Evolutionary conservation across 2,888 invertebrate genomes (phyloP).

Genomic region (Meteorus cinctellus): DNA sequence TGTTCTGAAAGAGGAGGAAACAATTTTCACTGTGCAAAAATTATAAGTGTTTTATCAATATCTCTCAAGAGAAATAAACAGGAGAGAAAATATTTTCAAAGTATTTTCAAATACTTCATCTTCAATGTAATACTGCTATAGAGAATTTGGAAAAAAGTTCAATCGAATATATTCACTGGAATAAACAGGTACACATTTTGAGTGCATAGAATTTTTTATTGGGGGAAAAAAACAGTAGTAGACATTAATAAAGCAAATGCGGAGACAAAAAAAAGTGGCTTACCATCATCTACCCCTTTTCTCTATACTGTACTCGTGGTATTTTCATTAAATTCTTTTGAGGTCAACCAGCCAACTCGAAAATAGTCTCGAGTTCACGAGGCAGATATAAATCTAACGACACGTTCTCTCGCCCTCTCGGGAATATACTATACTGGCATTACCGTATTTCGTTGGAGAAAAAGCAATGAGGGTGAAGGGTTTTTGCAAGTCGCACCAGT

Average conservation of each 20-base stretch:
- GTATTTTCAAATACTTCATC: too few relatives aligned
- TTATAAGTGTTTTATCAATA: too few relatives aligned
- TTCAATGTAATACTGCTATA: too few relatives aligned
- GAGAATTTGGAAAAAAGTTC: too few relatives aligned
- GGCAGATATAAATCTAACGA: constrained; percentile 66
- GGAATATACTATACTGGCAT: constrained; percentile 24
- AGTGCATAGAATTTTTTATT: too few relatives aligned
- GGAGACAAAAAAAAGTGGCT: constrained; percentile 40
- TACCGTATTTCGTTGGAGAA: constrained; percentile 46
- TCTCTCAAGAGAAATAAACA: too few relatives aligned
- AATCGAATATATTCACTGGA: too few relatives aligned
- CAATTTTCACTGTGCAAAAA: too few relatives aligned
- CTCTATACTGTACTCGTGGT: constrained; percentile 51
- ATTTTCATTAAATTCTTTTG: constrained; percentile 70
- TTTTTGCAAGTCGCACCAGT: constrained; percentile 37
- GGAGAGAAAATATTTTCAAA: too few relatives aligned
- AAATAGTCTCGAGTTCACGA: constrained; percentile 63
- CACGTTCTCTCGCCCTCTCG: constrained; percentile 52
- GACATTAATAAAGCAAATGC: constrained; percentile 30
- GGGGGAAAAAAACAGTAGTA: background rate
- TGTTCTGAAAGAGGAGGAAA: too few relatives aligned
- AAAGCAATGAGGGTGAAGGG: constrained; percentile 30
- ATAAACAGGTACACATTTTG: too few relatives aligned
- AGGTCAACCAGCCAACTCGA: constrained; percentile 57
- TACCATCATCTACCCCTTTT: constrained; percentile 42